These are phyloP conservation scores for Urophycis tenuis DNA, from an alignment of 2,797 vertebrate species.

Conservation along the genomic window DNA sequence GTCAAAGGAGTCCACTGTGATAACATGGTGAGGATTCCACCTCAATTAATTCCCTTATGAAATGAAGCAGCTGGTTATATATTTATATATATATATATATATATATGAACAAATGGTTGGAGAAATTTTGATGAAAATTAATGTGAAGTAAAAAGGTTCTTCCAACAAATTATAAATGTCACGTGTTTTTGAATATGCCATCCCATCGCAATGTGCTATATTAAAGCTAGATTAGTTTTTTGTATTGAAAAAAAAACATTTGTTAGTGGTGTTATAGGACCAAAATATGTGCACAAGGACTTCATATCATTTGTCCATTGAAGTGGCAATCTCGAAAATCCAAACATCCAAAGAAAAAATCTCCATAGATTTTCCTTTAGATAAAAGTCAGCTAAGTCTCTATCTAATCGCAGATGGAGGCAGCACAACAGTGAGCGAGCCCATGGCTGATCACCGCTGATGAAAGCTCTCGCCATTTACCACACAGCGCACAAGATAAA, in stretches of 20 bases:
- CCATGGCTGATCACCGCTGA: no score
- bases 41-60: background rate
- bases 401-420: no score
- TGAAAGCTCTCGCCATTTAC: no score
- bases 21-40: background rate
- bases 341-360: no score
- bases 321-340: background rate
- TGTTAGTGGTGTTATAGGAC: background rate
- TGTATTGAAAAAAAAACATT: background rate
- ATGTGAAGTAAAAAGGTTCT: background rate
- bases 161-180: background rate
- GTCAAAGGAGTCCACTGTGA: background rate
- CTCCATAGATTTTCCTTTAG: no score
- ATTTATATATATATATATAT: no score
- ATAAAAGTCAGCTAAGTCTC: no score
- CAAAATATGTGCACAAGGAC: background rate
- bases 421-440: no score
- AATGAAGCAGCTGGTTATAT: background rate
- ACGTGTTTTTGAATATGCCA: background rate
- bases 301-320: background rate
- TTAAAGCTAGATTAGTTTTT: background rate
- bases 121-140: background rate
- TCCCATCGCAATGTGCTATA: background rate
- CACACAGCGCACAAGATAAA: no score
- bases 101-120: background rate